A percentile compares a stretch with the other conserved stretches of the same genome.
These are phyloP conservation scores for Sarcophilus harrisii DNA, from an alignment of 2,797 vertebrate genomes.

Conservation along the genomic window DNA sequence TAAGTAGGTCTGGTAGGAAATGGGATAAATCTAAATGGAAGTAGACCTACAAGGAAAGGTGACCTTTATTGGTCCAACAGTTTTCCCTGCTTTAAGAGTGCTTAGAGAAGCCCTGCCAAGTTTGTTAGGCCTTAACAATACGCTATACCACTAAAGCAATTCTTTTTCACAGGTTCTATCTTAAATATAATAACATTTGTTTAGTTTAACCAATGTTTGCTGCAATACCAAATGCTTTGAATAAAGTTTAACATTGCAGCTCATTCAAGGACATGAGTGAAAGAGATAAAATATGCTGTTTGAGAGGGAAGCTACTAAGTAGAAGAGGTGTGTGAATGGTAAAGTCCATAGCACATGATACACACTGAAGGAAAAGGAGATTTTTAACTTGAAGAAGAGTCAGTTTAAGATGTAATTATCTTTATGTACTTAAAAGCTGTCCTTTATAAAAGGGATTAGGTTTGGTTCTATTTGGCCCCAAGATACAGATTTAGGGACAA, in stretches of 20 bases:
- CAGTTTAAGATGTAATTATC: neutral
- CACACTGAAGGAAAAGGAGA: neutral
- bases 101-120: constrained; percentile 81
- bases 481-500: neutral
- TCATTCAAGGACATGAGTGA: neutral
- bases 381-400: neutral
- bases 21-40: constrained; percentile 72
- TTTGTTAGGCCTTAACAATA: constrained; percentile 81
- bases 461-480: neutral
- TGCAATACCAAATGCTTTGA: constrained; percentile 60
- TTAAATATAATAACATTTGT: constrained; percentile 72
- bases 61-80: constrained; percentile 78
- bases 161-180: constrained; percentile 77
- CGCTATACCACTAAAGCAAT: constrained; percentile 79
- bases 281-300: neutral
- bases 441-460: neutral
- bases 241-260: neutral
- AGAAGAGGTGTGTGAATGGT: neutral
- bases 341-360: neutral
- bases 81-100: constrained; percentile 75
- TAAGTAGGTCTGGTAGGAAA: constrained; percentile 74
- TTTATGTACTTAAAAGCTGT: neutral
- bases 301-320: neutral
- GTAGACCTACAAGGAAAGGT: constrained; percentile 76
- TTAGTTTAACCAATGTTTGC: constrained; percentile 75